Evolutionary conservation across 1,140 invertebrate species (phyloP).

Genomic region (Drosophila takahashii): DNA sequence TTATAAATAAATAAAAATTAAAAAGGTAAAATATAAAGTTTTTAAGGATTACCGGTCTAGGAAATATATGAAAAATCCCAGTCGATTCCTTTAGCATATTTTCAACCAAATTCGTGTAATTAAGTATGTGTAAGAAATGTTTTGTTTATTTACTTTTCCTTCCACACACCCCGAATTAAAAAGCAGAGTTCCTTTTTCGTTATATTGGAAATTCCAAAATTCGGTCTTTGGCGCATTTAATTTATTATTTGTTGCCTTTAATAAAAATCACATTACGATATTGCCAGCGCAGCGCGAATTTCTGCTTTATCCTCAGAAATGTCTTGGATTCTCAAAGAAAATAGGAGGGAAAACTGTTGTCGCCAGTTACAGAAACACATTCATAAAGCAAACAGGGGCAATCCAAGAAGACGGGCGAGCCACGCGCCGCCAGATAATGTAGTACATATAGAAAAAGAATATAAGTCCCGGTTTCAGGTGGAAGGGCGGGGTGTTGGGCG

Average conservation of each 20-base stretch:
- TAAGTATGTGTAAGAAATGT: too few species aligned
- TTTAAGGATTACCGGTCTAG: too few species aligned
- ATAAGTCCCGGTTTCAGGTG: conserved; percentile 34
- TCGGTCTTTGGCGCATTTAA: conserved; percentile 16
- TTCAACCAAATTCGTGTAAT: too few species aligned
- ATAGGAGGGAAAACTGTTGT: conserved; percentile 9
- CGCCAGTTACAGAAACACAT: conserved; percentile 59
- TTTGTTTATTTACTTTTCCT: too few species aligned
- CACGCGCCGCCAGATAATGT: conserved; percentile 52
- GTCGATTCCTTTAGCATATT: too few species aligned
- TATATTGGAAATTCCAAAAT: conserved; percentile 29
- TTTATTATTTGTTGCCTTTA: conserved; percentile 45
- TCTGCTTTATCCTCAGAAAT: conserved; percentile 16
- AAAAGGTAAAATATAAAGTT: not conserved
- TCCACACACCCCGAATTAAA: too few species aligned
- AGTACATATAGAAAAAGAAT: conserved; percentile 34
- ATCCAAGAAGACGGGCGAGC: conserved; percentile 29
- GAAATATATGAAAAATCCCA: too few species aligned
- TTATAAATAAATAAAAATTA: not conserved
- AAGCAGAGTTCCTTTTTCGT: too few species aligned
- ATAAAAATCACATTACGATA: conserved; percentile 53
- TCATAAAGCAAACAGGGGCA: conserved; percentile 66
- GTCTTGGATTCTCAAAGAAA: not conserved
- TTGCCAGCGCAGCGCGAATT: conserved; percentile 39
- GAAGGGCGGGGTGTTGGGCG: not conserved